Evolutionary conservation across 1,140 invertebrate species (phyloP).

Genomic region (Glossosoma conforme): DNA sequence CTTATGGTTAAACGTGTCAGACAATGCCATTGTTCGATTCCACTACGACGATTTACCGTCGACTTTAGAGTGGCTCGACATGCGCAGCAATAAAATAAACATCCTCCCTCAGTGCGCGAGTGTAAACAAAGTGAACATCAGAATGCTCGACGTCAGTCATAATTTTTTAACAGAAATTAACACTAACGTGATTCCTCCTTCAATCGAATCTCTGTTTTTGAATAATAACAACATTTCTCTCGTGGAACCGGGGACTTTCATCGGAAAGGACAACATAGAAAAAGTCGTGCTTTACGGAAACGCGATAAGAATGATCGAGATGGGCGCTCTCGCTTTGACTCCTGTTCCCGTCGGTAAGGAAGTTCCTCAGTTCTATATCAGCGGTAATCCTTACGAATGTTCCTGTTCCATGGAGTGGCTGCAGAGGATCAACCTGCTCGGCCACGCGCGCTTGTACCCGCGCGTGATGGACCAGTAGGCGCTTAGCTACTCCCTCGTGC

Average conservation of each 20-base stretch:
- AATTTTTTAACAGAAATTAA: constrained; percentile 66
- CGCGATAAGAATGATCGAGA: constrained; percentile 65
- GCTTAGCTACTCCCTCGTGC: constrained; percentile 74
- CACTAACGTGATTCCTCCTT: constrained; percentile 64
- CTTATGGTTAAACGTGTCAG: constrained; percentile 67
- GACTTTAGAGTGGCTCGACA: constrained; percentile 66
- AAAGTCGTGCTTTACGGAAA: constrained; percentile 74
- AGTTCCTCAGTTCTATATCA: constrained; percentile 72
- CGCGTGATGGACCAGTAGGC: constrained; percentile 78
- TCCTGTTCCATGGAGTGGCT: constrained; percentile 85
- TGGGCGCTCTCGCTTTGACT: constrained; percentile 63
- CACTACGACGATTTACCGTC: constrained; percentile 62
- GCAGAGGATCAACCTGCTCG: constrained; percentile 68
- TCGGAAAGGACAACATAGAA: constrained; percentile 61
- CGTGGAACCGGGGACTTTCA: constrained; percentile 69
- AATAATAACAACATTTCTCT: constrained; percentile 70
- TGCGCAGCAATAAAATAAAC: constrained; percentile 62
- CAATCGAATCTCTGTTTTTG: constrained; percentile 67
- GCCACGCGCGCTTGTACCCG: constrained; percentile 69
- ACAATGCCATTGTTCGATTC: constrained; percentile 62
- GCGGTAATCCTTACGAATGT: constrained; percentile 76
- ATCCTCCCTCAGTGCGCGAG: constrained; percentile 48
- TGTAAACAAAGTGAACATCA: constrained; percentile 58
- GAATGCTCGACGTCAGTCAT: constrained; percentile 70
- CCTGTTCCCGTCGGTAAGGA: constrained; percentile 60